Base-by-base conservation (phyloP, 2,113 vertebrate species). In the Pteruthius melanotis region DNA sequence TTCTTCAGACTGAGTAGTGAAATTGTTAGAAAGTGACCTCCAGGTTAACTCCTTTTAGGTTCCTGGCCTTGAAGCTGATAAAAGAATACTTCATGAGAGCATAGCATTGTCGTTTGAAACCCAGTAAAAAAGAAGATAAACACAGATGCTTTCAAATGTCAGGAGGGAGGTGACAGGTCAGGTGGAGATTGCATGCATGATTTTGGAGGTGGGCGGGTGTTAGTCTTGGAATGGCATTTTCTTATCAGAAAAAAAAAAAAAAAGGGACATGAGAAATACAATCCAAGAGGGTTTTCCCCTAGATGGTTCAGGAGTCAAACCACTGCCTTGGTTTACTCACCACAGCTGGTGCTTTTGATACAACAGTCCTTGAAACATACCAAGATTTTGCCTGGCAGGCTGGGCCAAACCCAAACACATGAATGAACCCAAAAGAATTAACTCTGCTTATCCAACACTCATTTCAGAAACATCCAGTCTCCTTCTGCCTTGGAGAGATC, bases 41-140 rank as follows among this genome's bases (percentile, higher is more conserved):
- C 42, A 76, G 66, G 74, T 90, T 91, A 83, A 94, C 59, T 87
- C 52, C 50, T 91, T 89, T 87, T 65, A 90, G 91, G 70, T 75
- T 94, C 35, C 70, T 94, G 66, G 61, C 74, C 89, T 53, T 77
- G 42, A 89, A 87, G n/a, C 70, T 74, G 93, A 85, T 89, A 91
- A 93, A 94, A 93, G 52, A 40, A 92, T 80, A 27, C 24, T 79
- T 31, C 49, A 31, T 70, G 33, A 95, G 74, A 85, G 70, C 57
- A 78, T 35, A 78, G 22, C 50, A 90, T 80, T 95, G 87, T 91
- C 8, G 68, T 87, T 49, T 91, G 91, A 91, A 95, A 95, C 15
- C 40, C 81, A 72, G 66, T 91, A 89, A 93, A 95, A 94, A 65
- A 65, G 70, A 95, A 94, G 89, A 96, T 87, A 97, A 95, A 95